Evolutionary conservation across 2,888 invertebrate genomes (phyloP).

Genomic region (Drosophila anomalata): DNA sequence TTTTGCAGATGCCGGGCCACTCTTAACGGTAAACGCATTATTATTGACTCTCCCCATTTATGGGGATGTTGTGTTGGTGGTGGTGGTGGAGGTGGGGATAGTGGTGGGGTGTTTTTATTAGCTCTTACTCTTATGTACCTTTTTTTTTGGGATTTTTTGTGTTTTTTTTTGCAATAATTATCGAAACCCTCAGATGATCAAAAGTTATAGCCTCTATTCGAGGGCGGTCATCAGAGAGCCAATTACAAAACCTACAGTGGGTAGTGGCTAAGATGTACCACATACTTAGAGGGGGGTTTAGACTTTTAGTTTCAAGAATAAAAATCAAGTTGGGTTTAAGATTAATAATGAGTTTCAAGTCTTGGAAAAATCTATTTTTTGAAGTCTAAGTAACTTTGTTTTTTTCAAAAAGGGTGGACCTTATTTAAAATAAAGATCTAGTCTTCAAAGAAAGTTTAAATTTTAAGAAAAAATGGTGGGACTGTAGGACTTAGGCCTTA

Average conservation of each 20-base stretch:
- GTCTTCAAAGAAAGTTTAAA: not conserved
- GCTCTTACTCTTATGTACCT: slow-evolving; percentile 13
- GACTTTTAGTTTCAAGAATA: not conserved
- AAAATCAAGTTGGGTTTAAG: not conserved
- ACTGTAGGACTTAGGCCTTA: slow-evolving; percentile 10
- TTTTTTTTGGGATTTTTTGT: slow-evolving; percentile 13
- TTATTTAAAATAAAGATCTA: no score
- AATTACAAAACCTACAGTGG: slow-evolving; percentile 48
- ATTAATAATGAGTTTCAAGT: no score
- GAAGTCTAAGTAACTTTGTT: no score
- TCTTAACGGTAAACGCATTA: slow-evolving; percentile 70
- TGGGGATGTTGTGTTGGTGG: slow-evolving; percentile 19
- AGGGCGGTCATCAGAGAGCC: slow-evolving; percentile 57
- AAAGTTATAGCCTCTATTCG: slow-evolving; percentile 30
- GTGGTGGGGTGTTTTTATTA: slow-evolving; percentile 39
- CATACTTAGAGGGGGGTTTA: not conserved
- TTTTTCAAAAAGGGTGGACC: no score
- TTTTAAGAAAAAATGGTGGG: not conserved
- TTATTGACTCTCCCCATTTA: slow-evolving; percentile 56
- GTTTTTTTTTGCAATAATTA: slow-evolving; percentile 10
- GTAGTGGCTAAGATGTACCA: not conserved
- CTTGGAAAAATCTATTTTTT: no score
- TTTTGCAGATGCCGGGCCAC: slow-evolving; percentile 61
- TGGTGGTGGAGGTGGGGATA: not conserved
- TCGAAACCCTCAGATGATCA: slow-evolving; percentile 19